phyloP scores from a whole-genome alignment of 2,888 invertebrate species.

The Polia nebulosa region DNA sequence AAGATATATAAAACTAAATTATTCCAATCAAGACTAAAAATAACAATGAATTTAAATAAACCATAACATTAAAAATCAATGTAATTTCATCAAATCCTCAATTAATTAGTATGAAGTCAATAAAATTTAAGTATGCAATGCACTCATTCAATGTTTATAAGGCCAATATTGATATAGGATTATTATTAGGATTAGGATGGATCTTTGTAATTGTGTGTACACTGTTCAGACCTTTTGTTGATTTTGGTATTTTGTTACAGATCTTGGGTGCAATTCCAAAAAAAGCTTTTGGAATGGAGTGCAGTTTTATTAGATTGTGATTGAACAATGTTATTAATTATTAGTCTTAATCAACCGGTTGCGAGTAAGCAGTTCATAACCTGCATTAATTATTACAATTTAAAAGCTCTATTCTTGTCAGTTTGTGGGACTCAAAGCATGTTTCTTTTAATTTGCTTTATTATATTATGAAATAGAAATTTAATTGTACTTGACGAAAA shows the following conservation, averaged over 20 bases:
- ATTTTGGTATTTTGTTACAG: background rate
- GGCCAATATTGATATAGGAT: too few relatives aligned
- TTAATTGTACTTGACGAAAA: background rate
- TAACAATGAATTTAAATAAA: background rate
- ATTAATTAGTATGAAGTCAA: background rate
- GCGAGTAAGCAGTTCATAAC: background rate
- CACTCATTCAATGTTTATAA: too few relatives aligned
- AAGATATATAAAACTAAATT: background rate
- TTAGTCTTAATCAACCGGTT: background rate
- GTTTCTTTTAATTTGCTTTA: background rate
- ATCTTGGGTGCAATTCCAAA: background rate
- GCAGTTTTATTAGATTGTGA: too few relatives aligned
- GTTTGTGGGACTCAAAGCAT: background rate
- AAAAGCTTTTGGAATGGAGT: background rate
- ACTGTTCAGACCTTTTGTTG: background rate
- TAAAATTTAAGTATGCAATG: too few relatives aligned
- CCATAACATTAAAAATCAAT: background rate
- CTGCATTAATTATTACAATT: background rate
- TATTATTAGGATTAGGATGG: too few relatives aligned
- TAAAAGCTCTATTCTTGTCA: background rate
- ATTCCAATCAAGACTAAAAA: background rate
- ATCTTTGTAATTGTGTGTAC: too few relatives aligned
- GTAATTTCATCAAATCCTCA: background rate
- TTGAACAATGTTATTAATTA: background rate
- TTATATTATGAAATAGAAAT: background rate